Evolutionary conservation across 2,797 vertebrate species (phyloP).

Genomic region (Tragopan temminckii): DNA sequence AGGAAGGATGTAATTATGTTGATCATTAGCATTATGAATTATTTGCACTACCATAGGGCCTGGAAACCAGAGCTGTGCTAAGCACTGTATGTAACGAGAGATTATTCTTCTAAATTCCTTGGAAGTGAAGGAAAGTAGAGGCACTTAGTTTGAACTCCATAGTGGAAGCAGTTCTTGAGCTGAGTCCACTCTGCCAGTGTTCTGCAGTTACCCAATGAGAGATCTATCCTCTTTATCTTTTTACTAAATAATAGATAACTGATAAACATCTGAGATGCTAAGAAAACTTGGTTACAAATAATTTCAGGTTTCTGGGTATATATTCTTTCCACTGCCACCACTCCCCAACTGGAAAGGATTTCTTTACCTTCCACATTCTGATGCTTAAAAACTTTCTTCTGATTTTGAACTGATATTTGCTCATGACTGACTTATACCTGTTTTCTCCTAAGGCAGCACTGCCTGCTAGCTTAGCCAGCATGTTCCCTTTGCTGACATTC

Average conservation of each 20-base stretch:
- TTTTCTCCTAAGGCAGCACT: background rate
- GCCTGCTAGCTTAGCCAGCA: background rate
- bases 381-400: background rate
- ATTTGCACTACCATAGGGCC: constrained; percentile 33
- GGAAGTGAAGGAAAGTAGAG: constrained; percentile 6
- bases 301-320: background rate
- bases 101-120: constrained; percentile 42
- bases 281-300: constrained; percentile 16
- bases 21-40: constrained; percentile 28
- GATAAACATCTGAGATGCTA: constrained; percentile 7
- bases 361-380: background rate
- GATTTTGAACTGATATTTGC: background rate
- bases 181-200: background rate
- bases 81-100: background rate
- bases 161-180: background rate
- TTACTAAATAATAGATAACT: constrained; percentile 33
- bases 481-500: background rate
- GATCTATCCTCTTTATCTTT: background rate
- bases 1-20: constrained; percentile 66
- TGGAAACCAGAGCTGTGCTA: constrained; percentile 31
- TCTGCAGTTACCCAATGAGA: background rate
- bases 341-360: background rate
- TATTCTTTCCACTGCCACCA: background rate
- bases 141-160: constrained; percentile 18
- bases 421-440: background rate